Evolutionary conservation across 2,113 vertebrate species (phyloP).

Genomic region (Mandrillus leucophaeus): DNA sequence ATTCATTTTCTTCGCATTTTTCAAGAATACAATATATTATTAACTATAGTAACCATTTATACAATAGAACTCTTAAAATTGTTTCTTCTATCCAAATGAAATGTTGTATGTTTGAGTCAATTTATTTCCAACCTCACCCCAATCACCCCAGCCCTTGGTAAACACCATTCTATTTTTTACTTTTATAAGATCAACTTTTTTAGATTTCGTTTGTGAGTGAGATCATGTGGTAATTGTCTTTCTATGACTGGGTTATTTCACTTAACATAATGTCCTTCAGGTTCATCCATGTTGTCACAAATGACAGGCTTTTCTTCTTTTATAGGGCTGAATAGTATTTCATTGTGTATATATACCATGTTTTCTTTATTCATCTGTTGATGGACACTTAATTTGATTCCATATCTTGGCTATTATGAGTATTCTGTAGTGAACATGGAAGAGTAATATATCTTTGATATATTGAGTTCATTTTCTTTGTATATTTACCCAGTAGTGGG

Average conservation of each 20-base stretch:
- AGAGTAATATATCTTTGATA: not conserved
- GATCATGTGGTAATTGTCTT: not conserved
- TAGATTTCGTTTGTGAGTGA: not conserved
- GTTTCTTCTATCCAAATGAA: not conserved
- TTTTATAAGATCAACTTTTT: not conserved
- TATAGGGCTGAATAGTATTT: not conserved
- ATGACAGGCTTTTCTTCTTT: not conserved
- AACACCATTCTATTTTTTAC: not conserved
- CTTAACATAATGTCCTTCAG: not conserved
- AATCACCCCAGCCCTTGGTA: not conserved
- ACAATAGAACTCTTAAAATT: not conserved
- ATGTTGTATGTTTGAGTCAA: not conserved
- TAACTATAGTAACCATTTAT: not conserved
- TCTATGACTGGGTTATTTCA: not conserved
- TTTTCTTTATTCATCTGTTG: not conserved
- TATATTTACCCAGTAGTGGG: not conserved
- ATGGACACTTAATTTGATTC: not conserved
- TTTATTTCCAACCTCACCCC: not conserved
- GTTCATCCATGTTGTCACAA: not conserved
- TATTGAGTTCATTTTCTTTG: not conserved
- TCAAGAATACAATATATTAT: not conserved
- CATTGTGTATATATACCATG: not conserved
- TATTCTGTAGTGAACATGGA: not conserved
- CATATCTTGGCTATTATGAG: not conserved
- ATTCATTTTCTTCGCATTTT: not conserved